Evolutionary conservation across 2,113 vertebrate genomes (phyloP).

Genomic region (Otus sunia): DNA sequence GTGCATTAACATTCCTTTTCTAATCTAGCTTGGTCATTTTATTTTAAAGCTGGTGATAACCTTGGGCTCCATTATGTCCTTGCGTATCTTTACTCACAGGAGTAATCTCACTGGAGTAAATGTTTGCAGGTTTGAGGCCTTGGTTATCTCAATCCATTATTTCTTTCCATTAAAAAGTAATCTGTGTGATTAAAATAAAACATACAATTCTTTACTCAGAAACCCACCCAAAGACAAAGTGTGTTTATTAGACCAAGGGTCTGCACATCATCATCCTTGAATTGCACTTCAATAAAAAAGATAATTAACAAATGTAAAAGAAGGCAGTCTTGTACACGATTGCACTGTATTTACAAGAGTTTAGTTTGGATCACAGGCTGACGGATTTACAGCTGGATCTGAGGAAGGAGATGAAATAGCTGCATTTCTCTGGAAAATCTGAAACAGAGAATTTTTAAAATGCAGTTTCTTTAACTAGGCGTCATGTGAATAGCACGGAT

Average conservation of each 20-base stretch:
- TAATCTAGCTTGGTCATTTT: slow-evolving; percentile 43
- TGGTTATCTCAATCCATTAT: slow-evolving; percentile 53
- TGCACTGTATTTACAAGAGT: slow-evolving; percentile 24
- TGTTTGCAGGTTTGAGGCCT: slow-evolving; percentile 49
- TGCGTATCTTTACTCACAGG: slow-evolving; percentile 17
- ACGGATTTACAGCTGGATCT: not conserved
- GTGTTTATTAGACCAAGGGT: slow-evolving; percentile 20
- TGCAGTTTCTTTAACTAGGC: not conserved
- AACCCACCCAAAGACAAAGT: slow-evolving; percentile 16
- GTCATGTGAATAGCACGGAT: not conserved
- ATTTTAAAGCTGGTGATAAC: slow-evolving; percentile 55
- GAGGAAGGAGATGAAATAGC: not conserved
- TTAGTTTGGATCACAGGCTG: not conserved
- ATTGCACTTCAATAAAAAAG: slow-evolving; percentile 28
- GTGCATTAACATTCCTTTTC: slow-evolving; percentile 63
- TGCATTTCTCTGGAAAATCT: not conserved
- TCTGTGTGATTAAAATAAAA: slow-evolving; percentile 54
- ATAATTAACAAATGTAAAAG: not conserved
- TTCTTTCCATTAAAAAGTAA: slow-evolving; percentile 63
- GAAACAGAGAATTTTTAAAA: not conserved
- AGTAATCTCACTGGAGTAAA: slow-evolving; percentile 59
- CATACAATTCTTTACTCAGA: slow-evolving; percentile 32
- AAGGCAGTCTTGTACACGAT: not conserved
- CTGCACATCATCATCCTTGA: slow-evolving; percentile 1
- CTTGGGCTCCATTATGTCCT: not conserved